Percentiles rank a stretch among this genome's conserved stretches.
phyloP scores from a whole-genome alignment of 2,113 vertebrate species.

The pig (Sus scrofa) region T2T-Sscrofa CM000816.6:5297001-5297500 shows the following conservation, averaged over 20 bases:
- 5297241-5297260: not conserved
- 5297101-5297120: not conserved
- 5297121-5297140: not conserved
- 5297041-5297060: not conserved
- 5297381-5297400: accelerated
- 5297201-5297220: not conserved
- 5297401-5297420: accelerated
- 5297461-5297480: not conserved
- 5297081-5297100: no score
- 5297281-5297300: accelerated
- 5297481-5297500: not conserved
- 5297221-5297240: not conserved
- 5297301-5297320: no score
- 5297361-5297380: not conserved
- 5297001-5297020: no score
- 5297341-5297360: not conserved
- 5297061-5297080: not conserved
- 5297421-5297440: accelerated
- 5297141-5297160: not conserved
- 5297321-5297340: not conserved
- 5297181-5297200: not conserved
- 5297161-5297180: not conserved
- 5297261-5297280: accelerated
- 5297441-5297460: not conserved
- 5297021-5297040: not conserved